These are phyloP conservation scores for Nothoprocta perdicaria DNA, from an alignment of 2,113 vertebrate genomes.

Conservation along the genomic window DNA sequence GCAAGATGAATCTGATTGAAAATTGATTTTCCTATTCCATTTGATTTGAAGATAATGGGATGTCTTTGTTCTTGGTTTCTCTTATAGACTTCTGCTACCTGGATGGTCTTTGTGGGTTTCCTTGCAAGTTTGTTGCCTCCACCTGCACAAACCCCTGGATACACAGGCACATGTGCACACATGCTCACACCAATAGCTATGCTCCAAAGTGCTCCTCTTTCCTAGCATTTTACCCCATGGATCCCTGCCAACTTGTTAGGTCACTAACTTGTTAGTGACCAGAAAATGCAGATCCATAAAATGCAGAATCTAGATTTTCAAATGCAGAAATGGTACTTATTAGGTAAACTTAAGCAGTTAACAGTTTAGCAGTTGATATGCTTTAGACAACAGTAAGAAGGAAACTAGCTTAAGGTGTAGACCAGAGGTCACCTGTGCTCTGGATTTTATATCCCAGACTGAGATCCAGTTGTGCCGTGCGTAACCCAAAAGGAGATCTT, in stretches of 20 bases:
- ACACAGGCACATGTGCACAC: too few relatives aligned
- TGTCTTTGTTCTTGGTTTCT: not conserved
- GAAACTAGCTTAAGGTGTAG: not conserved
- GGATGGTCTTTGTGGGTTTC: not conserved
- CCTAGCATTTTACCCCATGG: not conserved
- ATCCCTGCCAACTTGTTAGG: not conserved
- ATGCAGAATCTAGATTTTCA: not conserved
- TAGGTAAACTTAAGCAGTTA: not conserved
- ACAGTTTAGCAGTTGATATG: not conserved
- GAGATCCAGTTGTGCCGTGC: not conserved
- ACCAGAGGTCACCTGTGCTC: not conserved
- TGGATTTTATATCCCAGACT: not conserved
- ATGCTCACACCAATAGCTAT: not conserved
- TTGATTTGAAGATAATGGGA: not conserved
- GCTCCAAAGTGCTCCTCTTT: not conserved
- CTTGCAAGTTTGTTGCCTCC: not conserved
- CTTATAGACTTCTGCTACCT: not conserved
- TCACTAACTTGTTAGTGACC: fast-evolving
- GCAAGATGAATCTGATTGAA: not conserved
- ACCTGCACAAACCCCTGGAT: fast-evolving
- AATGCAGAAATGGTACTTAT: not conserved
- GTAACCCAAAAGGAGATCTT: not conserved
- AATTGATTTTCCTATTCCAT: not conserved
- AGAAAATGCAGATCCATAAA: not conserved
- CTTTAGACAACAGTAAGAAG: not conserved